Evolutionary conservation across 1,140 invertebrate genomes (phyloP).

Genomic region (Mizuhopecten yessoensis): DNA sequence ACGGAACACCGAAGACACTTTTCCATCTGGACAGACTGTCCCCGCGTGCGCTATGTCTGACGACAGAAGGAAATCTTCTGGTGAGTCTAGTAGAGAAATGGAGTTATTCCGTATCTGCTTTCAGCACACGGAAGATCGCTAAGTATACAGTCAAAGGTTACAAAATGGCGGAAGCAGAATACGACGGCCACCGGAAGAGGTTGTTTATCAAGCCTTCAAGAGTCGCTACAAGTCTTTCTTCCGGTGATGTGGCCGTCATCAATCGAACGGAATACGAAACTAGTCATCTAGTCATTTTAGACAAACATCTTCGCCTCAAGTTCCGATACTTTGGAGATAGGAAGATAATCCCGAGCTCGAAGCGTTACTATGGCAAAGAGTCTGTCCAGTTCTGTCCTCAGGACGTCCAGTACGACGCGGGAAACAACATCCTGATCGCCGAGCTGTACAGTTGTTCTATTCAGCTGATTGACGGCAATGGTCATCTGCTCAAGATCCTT

Average conservation of each 20-base stretch:
- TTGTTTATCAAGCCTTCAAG: conserved; percentile 21
- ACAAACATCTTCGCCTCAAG: conserved; percentile 23
- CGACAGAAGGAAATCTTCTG: background rate
- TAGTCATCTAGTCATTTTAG: background rate
- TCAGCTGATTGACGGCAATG: background rate
- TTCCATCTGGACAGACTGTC: conserved; percentile 4
- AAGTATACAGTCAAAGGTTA: background rate
- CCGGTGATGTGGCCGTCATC: background rate
- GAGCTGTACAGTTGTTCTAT: background rate
- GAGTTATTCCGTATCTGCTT: conserved; percentile 21
- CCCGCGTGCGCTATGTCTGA: background rate
- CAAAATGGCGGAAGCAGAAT: conserved; percentile 20
- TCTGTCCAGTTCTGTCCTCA: conserved; percentile 16
- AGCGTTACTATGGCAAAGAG: background rate
- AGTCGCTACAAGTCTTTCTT: background rate
- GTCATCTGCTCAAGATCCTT: background rate
- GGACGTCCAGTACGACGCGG: background rate
- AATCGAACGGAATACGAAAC: background rate
- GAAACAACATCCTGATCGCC: background rate
- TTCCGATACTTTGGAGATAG: background rate
- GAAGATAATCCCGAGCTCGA: background rate
- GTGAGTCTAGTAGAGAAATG: conserved; percentile 3
- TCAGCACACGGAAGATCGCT: background rate
- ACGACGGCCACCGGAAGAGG: conserved; percentile 10
- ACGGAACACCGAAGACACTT: background rate